Conservation (phyloP, 2,888 invertebrate species). For the Agrochola lota region DNA sequence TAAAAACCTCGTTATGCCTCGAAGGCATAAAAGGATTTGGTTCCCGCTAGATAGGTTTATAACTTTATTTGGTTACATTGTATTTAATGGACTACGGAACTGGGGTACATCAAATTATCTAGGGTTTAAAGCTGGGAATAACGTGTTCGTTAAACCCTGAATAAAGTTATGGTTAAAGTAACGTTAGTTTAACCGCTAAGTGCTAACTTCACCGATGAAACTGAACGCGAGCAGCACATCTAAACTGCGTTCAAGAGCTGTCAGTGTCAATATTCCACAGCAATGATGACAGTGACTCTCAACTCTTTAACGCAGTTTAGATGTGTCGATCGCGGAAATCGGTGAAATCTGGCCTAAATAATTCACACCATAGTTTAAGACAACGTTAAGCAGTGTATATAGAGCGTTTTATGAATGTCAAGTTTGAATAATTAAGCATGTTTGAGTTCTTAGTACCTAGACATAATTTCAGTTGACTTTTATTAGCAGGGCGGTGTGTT, state of each 20-base stretch:
- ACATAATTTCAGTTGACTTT: not conserved
- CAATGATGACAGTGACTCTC: no score
- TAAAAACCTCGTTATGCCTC: constrained; percentile 77
- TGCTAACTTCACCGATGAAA: no score
- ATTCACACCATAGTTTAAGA: no score
- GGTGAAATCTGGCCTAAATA: no score
- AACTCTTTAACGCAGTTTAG: no score
- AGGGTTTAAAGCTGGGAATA: not conserved
- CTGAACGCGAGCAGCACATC: no score
- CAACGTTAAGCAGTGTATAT: not conserved
- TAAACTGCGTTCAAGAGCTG: no score
- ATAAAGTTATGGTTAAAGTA: not conserved
- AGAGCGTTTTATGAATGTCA: not conserved
- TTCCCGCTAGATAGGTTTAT: constrained; percentile 60
- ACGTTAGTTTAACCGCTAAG: not conserved
- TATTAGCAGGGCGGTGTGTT: not conserved
- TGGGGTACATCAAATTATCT: constrained; percentile 2
- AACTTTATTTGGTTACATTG: constrained; percentile 65
- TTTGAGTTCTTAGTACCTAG: not conserved
- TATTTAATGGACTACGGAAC: constrained; percentile 58
- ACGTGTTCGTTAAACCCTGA: not conserved
- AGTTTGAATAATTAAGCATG: not conserved
- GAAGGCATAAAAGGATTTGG: constrained; percentile 71
- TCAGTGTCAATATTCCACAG: no score
- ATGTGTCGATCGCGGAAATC: no score